Evolutionary conservation across 2,797 vertebrate species (phyloP), one percentile per base, ranked within the genome.

Genomic region (Ceyx erithaca): DNA sequence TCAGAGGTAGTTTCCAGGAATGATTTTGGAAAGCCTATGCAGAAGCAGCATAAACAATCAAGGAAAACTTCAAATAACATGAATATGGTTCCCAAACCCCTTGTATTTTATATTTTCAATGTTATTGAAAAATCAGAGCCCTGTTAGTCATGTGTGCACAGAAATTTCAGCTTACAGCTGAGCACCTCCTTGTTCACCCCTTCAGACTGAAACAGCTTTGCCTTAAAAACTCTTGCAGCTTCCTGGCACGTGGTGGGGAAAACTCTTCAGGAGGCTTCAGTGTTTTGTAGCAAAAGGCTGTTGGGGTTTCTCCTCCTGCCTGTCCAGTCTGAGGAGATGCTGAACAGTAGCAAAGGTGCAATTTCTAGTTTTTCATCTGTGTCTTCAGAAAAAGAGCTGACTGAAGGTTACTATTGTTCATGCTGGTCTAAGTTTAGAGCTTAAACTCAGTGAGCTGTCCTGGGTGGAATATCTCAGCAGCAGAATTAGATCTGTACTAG

Each of bases 111-210:
- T 6, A 43, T 33, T 33, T 33, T 9, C 33, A 33, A 28, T 81
- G 28, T 18, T 10, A 15, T 2, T 26, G 13, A 57, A 9, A 7
- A 78, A 54, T 12, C 4, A 33, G 70, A 73, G 48, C 46, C 68
- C 49, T 1, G 4, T 30, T 2, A 3, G 48, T 58, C 21, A 0
- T 2, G 25, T 1, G 7, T 6, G 11, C 37, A 7, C 33, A 40
- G 40, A n/a, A 69, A 23, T 8, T 35, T 18, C 75, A 76, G 49
- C 41, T 89, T 35, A 16, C 37, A 75, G 70, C 75, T 31, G n/a
- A 63, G 35, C 66, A 41, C 5, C 63, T 35, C 71, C 57, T 16
- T 3, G 40, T 66, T 83, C 59, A 16, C 22, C 35, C 16, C 49
- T 71, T 63, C 13, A 22, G 8, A 51, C n/a, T n/a, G 11, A 22